These are phyloP conservation scores for Macrocentrus cingulum DNA, from an alignment of 1,140 invertebrate species.

Conservation along the genomic window DNA sequence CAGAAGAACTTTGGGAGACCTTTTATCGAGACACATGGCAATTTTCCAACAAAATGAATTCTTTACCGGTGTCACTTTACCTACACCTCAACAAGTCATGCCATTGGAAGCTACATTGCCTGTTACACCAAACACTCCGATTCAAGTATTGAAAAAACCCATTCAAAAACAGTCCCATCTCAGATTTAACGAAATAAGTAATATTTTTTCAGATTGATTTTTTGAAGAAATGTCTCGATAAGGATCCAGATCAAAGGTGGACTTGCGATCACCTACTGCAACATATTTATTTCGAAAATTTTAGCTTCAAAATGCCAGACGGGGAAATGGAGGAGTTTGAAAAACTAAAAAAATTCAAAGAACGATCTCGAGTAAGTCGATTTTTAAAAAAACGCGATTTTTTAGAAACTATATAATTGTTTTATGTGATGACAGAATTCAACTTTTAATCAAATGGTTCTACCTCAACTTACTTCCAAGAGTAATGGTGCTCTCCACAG, in stretches of 20 bases:
- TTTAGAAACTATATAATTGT: conserved; percentile 19
- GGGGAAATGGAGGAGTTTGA: conserved; percentile 73
- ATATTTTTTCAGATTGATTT: conserved; percentile 73
- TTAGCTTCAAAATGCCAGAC: conserved; percentile 74
- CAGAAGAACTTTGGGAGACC: conserved; percentile 84
- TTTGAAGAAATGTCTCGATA: conserved; percentile 91
- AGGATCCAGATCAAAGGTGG: conserved; percentile 88
- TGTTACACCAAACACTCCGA: conserved; percentile 64
- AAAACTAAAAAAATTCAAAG: conserved; percentile 62
- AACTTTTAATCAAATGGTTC: conserved; percentile 62
- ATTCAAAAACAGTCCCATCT: too few relatives aligned
- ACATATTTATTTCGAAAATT: conserved; percentile 87
- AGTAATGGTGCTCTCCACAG: conserved; percentile 43
- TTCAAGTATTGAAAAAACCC: conserved; percentile 37
- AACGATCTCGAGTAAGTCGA: conserved; percentile 63
- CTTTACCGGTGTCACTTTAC: conserved; percentile 88
- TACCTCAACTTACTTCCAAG: conserved; percentile 65
- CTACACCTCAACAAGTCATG: conserved; percentile 84
- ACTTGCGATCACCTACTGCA: conserved; percentile 86
- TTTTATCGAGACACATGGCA: conserved; percentile 90
- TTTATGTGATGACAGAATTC: conserved; percentile 54
- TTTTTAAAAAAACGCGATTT: conserved; percentile 1
- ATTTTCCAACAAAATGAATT: conserved; percentile 96
- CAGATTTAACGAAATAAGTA: too few relatives aligned
- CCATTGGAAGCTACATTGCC: conserved; percentile 84